A percentile compares a stretch with the other conserved stretches of the same genome.
phyloP scores from a whole-genome alignment of 2,888 invertebrate species.

The Leptinotarsa rubiginosa region DNA sequence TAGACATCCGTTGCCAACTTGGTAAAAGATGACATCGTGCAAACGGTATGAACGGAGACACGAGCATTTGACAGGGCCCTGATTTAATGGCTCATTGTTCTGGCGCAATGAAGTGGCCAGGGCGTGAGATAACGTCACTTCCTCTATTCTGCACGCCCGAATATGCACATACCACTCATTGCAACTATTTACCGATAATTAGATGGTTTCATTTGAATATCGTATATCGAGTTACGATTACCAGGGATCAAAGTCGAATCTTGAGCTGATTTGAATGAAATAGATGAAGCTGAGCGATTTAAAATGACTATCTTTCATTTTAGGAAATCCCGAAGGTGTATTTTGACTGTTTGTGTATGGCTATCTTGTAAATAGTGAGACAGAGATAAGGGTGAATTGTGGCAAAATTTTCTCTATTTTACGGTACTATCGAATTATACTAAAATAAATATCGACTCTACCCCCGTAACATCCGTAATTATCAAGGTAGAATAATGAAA shows the following conservation, averaged over 20 bases:
- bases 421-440: no score
- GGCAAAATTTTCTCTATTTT: no score
- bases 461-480: no score
- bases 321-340: no score
- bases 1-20: slow-evolving; percentile 30
- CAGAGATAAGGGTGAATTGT: no score
- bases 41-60: slow-evolving; percentile 50
- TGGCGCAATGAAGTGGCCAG: slow-evolving; percentile 63
- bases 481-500: no score
- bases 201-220: not conserved
- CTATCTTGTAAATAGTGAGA: no score
- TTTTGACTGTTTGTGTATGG: no score
- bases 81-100: slow-evolving; percentile 65
- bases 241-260: not conserved
- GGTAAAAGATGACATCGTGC: slow-evolving; percentile 54
- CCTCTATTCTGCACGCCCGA: slow-evolving; percentile 59
- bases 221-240: not conserved
- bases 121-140: slow-evolving; percentile 64
- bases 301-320: no score
- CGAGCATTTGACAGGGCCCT: slow-evolving; percentile 58
- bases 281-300: not conserved
- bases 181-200: slow-evolving; percentile 41
- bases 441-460: no score
- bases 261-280: not conserved
- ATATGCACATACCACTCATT: slow-evolving; percentile 46